Conservation (phyloP, 2,888 invertebrate species). For the Buathra laborator region DNA sequence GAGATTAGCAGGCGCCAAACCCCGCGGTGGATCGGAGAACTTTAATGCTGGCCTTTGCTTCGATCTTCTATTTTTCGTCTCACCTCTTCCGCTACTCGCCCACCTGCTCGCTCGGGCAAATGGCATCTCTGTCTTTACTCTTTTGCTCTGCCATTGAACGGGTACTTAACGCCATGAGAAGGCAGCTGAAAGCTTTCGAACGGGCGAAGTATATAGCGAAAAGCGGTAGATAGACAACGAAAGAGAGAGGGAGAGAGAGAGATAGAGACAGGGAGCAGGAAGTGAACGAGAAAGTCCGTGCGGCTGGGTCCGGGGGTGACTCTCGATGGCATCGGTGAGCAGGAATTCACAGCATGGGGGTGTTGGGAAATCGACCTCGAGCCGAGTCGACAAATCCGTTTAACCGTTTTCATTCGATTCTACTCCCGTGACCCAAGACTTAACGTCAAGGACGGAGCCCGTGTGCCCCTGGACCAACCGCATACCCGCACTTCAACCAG, state of each 20-base stretch:
- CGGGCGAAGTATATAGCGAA: slow-evolving; percentile 8
- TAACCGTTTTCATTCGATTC: slow-evolving; percentile 70
- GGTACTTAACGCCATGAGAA: slow-evolving; percentile 63
- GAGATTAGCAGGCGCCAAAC: slow-evolving; percentile 75
- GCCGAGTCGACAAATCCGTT: slow-evolving; percentile 72
- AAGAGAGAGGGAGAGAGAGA: slow-evolving; percentile 26
- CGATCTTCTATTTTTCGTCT: slow-evolving; percentile 4
- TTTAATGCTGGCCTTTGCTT: slow-evolving; percentile 23
- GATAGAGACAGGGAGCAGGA: slow-evolving; percentile 16
- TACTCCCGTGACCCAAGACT: slow-evolving; percentile 28
- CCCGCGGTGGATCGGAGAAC: slow-evolving; percentile 34
- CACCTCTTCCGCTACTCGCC: neutral
- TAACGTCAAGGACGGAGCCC: slow-evolving; percentile 45
- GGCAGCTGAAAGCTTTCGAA: slow-evolving; percentile 53
- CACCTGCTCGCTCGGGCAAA: neutral
- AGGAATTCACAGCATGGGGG: slow-evolving; percentile 29
- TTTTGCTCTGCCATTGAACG: slow-evolving; percentile 56
- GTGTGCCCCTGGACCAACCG: slow-evolving; percentile 25
- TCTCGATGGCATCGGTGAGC: neutral
- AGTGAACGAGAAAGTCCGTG: slow-evolving; percentile 13
- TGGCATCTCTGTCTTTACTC: slow-evolving; percentile 10
- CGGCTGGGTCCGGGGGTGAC: slow-evolving; percentile 9
- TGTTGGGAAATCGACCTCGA: slow-evolving; percentile 65
- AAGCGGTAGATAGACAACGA: slow-evolving; percentile 12
- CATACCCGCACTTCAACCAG: no score